Evolutionary conservation across 2,888 invertebrate genomes (phyloP).

Genomic region (Lagria hirta): DNA sequence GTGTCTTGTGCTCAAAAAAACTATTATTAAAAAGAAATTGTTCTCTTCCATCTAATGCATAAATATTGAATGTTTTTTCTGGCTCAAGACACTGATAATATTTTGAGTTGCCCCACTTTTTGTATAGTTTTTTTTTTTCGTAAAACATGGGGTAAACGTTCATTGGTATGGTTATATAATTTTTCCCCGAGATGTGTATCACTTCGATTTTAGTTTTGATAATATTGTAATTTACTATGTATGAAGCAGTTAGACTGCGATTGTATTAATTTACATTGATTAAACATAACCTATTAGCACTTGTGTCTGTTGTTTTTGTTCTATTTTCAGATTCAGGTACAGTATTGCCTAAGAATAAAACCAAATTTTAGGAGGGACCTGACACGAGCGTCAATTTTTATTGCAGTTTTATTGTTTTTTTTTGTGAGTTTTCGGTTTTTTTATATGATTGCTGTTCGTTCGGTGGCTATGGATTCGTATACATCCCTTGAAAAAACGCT

Average conservation of each 20-base stretch:
- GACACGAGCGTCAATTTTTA: too few relatives aligned
- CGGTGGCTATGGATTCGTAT: too few relatives aligned
- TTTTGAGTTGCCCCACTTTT: slow-evolving; percentile 3
- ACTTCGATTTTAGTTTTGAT: slow-evolving; percentile 29
- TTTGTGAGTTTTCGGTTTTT: too few relatives aligned
- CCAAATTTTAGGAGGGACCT: too few relatives aligned
- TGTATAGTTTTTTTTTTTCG: slow-evolving; percentile 9
- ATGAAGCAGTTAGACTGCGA: slow-evolving; percentile 37
- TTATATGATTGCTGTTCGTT: too few relatives aligned
- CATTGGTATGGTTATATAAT: slow-evolving; percentile 4
- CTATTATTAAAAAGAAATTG: slow-evolving; percentile 19
- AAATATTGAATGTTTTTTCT: too few relatives aligned
- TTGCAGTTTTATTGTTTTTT: too few relatives aligned
- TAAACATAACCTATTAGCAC: slow-evolving; percentile 42
- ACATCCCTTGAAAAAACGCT: too few relatives aligned
- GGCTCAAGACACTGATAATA: too few relatives aligned
- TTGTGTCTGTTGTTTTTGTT: slow-evolving; percentile 43
- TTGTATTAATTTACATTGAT: slow-evolving; percentile 38
- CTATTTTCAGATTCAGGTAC: slow-evolving; percentile 39
- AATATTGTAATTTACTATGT: slow-evolving; percentile 36
- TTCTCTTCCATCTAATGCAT: too few relatives aligned
- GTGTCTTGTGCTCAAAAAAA: too few relatives aligned
- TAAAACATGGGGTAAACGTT: slow-evolving; percentile 15
- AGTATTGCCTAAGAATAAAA: slow-evolving; percentile 23
- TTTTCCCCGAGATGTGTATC: slow-evolving; percentile 23